These are phyloP conservation scores for Scalopus aquaticus DNA, from an alignment of 2,113 vertebrate genomes.

Conservation along the genomic window DNA sequence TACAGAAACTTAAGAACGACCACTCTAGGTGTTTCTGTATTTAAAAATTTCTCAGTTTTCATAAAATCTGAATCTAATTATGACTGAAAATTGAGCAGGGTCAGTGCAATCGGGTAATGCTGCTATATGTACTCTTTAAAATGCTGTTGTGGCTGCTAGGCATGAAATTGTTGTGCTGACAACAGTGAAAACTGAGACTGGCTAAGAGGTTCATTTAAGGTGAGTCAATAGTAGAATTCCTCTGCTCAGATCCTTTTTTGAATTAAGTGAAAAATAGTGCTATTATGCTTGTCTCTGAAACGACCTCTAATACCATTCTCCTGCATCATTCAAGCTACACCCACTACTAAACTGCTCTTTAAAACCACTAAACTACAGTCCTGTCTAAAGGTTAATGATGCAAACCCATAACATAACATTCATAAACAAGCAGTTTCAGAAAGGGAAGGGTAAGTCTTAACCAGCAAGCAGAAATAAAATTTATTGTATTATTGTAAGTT, in stretches of 20 bases:
- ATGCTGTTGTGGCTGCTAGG: neutral
- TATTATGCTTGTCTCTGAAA: constrained; percentile 62
- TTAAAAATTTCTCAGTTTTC: neutral
- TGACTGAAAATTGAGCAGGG: neutral
- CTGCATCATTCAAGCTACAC: constrained; percentile 51
- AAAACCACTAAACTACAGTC: constrained; percentile 58
- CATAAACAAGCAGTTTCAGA: constrained; percentile 54
- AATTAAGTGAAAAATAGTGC: constrained; percentile 70
- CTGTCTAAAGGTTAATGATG: constrained; percentile 49
- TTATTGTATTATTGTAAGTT: neutral
- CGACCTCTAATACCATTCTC: constrained; percentile 61
- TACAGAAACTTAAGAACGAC: constrained; percentile 33
- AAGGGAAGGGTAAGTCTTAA: neutral
- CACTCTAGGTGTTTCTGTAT: neutral
- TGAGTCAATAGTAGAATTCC: constrained; percentile 58
- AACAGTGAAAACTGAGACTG: constrained; percentile 36
- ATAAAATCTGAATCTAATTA: neutral
- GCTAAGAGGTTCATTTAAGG: constrained; percentile 63
- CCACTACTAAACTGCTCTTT: constrained; percentile 56
- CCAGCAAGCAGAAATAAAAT: constrained; percentile 16
- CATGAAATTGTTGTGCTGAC: constrained; percentile 14
- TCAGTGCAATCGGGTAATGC: neutral
- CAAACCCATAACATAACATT: constrained; percentile 8
- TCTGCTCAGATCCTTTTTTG: constrained; percentile 54
- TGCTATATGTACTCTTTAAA: neutral